Base-by-base conservation (phyloP, 2,113 vertebrate genomes). In the Orycteropus afer region DNA sequence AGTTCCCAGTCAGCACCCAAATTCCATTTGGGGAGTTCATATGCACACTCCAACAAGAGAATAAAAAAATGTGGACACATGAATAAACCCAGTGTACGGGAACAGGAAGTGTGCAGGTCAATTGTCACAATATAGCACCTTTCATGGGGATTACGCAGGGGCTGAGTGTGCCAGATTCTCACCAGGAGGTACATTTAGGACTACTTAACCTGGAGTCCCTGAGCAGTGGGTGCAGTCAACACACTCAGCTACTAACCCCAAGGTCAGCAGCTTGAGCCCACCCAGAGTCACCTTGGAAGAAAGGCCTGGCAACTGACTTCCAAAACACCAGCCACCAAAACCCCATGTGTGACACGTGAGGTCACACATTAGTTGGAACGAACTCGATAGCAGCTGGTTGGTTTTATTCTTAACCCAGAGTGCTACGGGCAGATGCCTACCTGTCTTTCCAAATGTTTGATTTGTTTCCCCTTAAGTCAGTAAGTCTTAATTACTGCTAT, bases 401-500 rank as follows among this genome's bases (percentile, higher is more conserved):
- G 55, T 57, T 22, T 57, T 57, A 23, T n/a, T 80, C 83, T 76
- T 17, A 57, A 86, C 20, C 45, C 51, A 49, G 23, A 77, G 47
- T 8, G 18, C 84, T 71, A 55, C 0, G 81, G 71, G 61, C 79
- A 65, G 83, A 78, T 12, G 80, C 9, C 79, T 51, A 5, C 57
- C 90, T 37, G 1, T 73, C 37, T 42, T 78, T 87, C 32, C 92
- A 89, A 93, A 86, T 34, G 49, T 25, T 78, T 42, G n/a, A 22
- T 23, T 47, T 47, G 22, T 13, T 57, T 25, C 34, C 2, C 42
- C 77, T 77, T 40, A 80, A 84, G 69, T 23, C 91, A 93, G 69
- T 65, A 92, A 92, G 93, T 45, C 69, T 82, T 63, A 12, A 92
- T 45, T 85, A 63, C 71, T n/a, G n/a, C n/a, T n/a, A n/a, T n/a